Conservation (phyloP, 2,113 vertebrate species). For the Prolemur simus region DNA sequence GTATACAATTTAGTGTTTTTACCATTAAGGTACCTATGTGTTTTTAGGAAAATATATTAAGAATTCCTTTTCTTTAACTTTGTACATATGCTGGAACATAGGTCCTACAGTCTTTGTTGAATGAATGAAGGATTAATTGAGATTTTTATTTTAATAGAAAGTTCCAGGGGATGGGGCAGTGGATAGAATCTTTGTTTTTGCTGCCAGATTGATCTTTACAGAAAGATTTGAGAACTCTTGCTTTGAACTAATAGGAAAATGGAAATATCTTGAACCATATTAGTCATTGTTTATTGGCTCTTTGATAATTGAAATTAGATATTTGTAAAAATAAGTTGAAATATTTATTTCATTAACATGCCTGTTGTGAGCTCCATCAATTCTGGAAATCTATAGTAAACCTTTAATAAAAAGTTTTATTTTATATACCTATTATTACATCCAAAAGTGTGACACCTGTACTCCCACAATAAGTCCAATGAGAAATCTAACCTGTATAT, state of each 20-base stretch:
- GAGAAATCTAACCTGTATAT: neutral
- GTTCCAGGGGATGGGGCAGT: no score
- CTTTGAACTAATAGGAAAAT: neutral
- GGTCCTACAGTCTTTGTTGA: neutral
- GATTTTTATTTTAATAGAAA: neutral
- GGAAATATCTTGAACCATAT: neutral
- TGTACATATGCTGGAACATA: neutral
- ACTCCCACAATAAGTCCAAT: neutral
- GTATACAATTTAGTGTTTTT: neutral
- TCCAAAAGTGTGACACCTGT: neutral
- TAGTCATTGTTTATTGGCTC: neutral
- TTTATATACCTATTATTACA: neutral
- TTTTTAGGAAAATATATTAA: neutral
- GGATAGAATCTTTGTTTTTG: neutral
- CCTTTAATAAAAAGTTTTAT: neutral
- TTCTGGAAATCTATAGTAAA: neutral
- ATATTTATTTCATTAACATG: neutral
- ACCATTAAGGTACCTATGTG: neutral
- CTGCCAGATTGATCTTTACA: neutral
- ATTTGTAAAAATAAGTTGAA: neutral
- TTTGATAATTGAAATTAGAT: neutral
- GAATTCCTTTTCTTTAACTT: neutral
- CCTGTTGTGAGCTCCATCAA: neutral
- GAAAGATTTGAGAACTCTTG: neutral
- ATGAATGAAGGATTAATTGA: neutral